Percentiles rank a stretch among this genome's conserved stretches.
Conservation (phyloP, 2,797 vertebrate species). For the Macroramphosus scolopax region DNA sequence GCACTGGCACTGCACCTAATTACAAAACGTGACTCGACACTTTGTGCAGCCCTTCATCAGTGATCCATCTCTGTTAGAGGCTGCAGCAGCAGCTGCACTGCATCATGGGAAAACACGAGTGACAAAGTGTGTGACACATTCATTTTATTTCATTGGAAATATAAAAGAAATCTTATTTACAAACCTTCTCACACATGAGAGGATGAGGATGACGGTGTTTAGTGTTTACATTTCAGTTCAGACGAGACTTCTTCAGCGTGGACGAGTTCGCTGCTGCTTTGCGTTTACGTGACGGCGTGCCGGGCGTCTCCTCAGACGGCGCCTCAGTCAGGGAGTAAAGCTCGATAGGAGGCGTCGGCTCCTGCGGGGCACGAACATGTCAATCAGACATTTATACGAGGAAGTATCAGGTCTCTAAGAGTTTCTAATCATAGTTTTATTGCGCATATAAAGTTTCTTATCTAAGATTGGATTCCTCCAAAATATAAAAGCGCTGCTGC, state of each 20-base stretch:
- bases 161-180: slow-evolving; percentile 43
- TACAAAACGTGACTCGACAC: slow-evolving; percentile 65
- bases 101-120: slow-evolving; percentile 8
- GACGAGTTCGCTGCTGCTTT: slow-evolving; percentile 80
- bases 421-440: background rate
- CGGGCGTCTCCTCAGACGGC: slow-evolving; percentile 51
- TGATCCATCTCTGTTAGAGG: slow-evolving; percentile 49
- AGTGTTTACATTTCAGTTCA: slow-evolving; percentile 65
- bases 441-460: background rate
- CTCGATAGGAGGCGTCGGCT: slow-evolving; percentile 81
- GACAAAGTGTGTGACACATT: slow-evolving; percentile 23
- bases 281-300: slow-evolving; percentile 84
- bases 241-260: slow-evolving; percentile 80
- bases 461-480: too few relatives aligned
- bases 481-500: too few relatives aligned
- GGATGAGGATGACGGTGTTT: too few relatives aligned
- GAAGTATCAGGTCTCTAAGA: background rate
- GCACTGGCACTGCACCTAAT: slow-evolving; percentile 6
- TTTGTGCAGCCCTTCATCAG: slow-evolving; percentile 35
- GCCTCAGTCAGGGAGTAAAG: slow-evolving; percentile 82
- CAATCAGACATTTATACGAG: too few relatives aligned
- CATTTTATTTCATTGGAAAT: slow-evolving; percentile 52
- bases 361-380: too few relatives aligned
- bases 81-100: slow-evolving; percentile 17
- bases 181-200: slow-evolving; percentile 22